Evolutionary conservation across 23 tunicate genomes (phyloP).

Genomic region (Halocynthia aurantium): DNA sequence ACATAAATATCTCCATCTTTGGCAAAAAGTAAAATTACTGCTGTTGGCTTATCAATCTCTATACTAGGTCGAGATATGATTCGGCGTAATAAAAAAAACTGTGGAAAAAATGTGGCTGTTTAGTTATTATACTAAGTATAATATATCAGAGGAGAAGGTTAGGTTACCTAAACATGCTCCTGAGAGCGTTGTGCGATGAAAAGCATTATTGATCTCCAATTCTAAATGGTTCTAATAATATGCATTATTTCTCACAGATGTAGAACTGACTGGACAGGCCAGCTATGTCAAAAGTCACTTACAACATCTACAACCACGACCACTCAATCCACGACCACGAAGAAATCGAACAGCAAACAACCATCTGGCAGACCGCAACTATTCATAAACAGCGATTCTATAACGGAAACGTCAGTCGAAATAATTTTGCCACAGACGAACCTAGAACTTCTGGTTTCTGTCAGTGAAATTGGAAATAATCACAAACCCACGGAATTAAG

Average conservation of each 20-base stretch:
- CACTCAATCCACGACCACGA: conserved; percentile 5
- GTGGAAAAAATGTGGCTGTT: too few species aligned
- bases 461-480: conserved; percentile 20
- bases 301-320: background rate
- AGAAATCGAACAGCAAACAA: background rate
- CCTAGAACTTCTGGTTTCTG: conserved; percentile 28
- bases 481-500: conserved; percentile 5
- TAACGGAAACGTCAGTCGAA: conserved; percentile 44
- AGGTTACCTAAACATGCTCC: too few species aligned
- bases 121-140: too few species aligned
- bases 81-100: too few species aligned
- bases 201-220: too few species aligned
- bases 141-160: too few species aligned
- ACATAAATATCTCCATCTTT: too few species aligned
- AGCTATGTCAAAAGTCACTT: conserved; percentile 23
- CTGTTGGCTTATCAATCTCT: too few species aligned
- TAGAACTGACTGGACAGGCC: conserved; percentile 36
- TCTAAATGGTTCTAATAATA: too few species aligned
- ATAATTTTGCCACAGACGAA: conserved; percentile 42
- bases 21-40: too few species aligned
- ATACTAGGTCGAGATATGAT: too few species aligned
- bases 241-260: conserved; percentile 31
- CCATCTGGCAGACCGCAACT: conserved; percentile 14
- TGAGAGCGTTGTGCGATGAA: too few species aligned
- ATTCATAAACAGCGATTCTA: conserved; percentile 14